Base-by-base conservation (phyloP, 1,140 invertebrate genomes). In the Temnothorax nylanderi region DNA sequence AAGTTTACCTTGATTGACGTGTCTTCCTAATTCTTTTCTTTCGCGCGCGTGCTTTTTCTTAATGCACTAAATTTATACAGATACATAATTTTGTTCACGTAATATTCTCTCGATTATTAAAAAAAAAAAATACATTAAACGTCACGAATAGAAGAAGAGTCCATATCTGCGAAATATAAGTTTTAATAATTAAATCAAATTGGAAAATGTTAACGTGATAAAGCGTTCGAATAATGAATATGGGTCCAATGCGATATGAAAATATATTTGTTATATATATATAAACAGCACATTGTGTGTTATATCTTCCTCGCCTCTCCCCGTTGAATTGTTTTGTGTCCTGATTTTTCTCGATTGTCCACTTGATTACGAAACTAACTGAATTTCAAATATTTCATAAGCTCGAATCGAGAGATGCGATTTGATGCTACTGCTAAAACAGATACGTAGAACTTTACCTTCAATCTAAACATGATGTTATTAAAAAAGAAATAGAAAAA, bases 201-300 rank as follows among this genome's bases (percentile, higher is more conserved):
- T 85, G 49, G 56, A 77, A 84, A 32, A 41, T 13, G 82, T 82
- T 89, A 51, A n/a, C n/a, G 78, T 91, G 77, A 26, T 89, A 86
- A 91, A 91, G 41, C 64, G 85, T 89, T 87, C 78, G 75, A 80
- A 74, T 78, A 91, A 91, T 80, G 76, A 89, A 89, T 54, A 87
- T 89, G 90, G 78, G 88, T 88, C 84, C 82, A 89, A 91, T 58
- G n/a, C 74, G 67, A 58, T 72, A 76, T 76, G 26, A 88, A 87
- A 62, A 84, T 76, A 86, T 86, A 75, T 54, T 74, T 76, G n/a
- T 90, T 77, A 85, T 60, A 26, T 26, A 26, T 26, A 71, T 62
- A 76, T 51, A 49, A 65, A 54, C 8, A 49, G 8, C 18, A 5
- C 26, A 62, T 51, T 74, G 18, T 51, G 49, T 76, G 11, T 44